Evolutionary conservation across 2,888 invertebrate genomes (phyloP).

Genomic region (Hedya salicella): DNA sequence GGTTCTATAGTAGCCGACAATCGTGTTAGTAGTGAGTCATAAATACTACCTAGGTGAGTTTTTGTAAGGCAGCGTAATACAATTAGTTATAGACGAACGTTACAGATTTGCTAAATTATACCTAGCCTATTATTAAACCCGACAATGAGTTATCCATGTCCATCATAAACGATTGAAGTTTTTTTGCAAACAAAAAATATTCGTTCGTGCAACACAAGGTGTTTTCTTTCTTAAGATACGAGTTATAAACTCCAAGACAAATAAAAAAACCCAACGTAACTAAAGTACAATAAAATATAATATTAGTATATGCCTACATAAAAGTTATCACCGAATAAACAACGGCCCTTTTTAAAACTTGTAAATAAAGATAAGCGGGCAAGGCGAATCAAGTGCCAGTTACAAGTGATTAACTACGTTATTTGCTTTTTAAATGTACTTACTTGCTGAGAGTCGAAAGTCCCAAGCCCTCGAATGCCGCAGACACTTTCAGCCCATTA

Average conservation of each 20-base stretch:
- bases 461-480: conserved; percentile 73
- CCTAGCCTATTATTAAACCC: conserved; percentile 27
- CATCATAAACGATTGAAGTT: conserved; percentile 8
- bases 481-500: conserved; percentile 75
- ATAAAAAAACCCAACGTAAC: background rate
- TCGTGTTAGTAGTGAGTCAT: background rate
- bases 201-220: background rate
- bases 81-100: background rate
- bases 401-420: conserved; percentile 21
- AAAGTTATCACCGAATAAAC: conserved; percentile 30
- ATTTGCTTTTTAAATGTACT: conserved; percentile 53
- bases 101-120: background rate
- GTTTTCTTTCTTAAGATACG: background rate
- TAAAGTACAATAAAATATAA: background rate
- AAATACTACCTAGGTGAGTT: background rate
- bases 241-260: conserved; percentile 3
- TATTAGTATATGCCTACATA: conserved; percentile 2
- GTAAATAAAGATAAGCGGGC: conserved; percentile 56
- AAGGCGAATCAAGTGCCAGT: conserved; percentile 52
- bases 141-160: conserved; percentile 20
- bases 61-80: background rate
- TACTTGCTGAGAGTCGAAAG: conserved; percentile 77
- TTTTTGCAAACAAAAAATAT: conserved; percentile 34
- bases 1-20: background rate
- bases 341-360: conserved; percentile 28